Evolutionary conservation across 2,113 vertebrate species (phyloP).

Genomic region (Phainopepla nitens): DNA sequence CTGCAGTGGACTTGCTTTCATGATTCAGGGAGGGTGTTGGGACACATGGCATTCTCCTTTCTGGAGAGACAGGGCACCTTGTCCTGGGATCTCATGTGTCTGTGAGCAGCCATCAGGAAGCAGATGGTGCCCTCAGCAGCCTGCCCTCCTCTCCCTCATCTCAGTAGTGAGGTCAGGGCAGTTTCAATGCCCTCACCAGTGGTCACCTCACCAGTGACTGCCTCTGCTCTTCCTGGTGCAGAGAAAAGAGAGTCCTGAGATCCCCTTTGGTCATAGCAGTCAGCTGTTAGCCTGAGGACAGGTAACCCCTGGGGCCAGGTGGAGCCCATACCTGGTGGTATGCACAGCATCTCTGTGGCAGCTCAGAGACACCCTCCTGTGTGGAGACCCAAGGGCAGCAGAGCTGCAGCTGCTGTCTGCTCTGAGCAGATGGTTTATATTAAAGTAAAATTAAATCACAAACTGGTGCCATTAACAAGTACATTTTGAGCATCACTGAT

Average conservation of each 20-base stretch:
- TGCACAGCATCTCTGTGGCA: not conserved
- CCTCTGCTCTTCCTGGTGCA: not conserved
- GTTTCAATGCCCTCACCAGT: not conserved
- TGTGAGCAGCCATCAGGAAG: not conserved
- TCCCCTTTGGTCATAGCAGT: not conserved
- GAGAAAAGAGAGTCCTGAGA: not conserved
- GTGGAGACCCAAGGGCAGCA: not conserved
- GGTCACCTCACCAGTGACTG: not conserved
- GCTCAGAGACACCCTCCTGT: not conserved
- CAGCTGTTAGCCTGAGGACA: not conserved
- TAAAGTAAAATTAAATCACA: slow-evolving; percentile 32
- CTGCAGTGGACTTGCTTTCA: not conserved
- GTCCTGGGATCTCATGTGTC: not conserved
- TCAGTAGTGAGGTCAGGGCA: not conserved
- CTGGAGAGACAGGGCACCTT: not conserved
- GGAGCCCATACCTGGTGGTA: not conserved
- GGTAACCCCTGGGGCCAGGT: not conserved
- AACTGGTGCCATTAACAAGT: slow-evolving; percentile 43
- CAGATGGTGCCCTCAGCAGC: not conserved
- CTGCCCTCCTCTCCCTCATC: not conserved
- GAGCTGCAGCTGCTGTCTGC: not conserved
- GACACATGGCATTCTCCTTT: not conserved
- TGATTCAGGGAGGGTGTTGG: fast-evolving
- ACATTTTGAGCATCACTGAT: slow-evolving; percentile 52
- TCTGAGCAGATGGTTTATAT: slow-evolving; percentile 46